Base-by-base conservation (phyloP, 2,113 vertebrate species). In the Plotosus lineatus region DNA sequence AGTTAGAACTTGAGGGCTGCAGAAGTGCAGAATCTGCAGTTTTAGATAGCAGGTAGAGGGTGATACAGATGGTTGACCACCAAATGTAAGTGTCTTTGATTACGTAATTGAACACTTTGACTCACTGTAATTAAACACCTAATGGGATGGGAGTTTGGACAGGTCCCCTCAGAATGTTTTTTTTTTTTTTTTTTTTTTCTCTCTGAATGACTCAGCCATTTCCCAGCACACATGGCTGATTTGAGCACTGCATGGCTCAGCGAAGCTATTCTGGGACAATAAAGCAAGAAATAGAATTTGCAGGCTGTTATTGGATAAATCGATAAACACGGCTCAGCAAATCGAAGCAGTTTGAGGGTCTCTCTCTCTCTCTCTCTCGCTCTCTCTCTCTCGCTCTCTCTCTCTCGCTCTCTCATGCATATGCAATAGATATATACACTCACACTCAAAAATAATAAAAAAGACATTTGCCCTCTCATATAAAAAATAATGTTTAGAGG, bases 101-200 rank as follows among this genome's bases (percentile, higher is more conserved):
- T 92, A 87, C 77, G 84, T 90, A 91, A 92, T 93, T 90, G 93
- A 93, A 92, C 90, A 92, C 89, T 89, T 89, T 90, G 86, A 91
- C 92, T 92, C 87, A 80, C 84, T 87, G 85, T 90, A 91, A 93
- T 91, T 90, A 90, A 92, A 90, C 89, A 90, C 86, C 87, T 90
- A 92, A 91, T 91, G 88, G 86, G 85, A 89, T 81, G 87, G 84
- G 87, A 90, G 81, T 84, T 85, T 50, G 68, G 82, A 85, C 85
- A 60, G 23, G 69, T 90, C 90, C 87, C 89, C 46, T 86, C 79
- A 86, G 90, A 89, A 82, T 60, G n/a, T n/a, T n/a, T n/a, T n/a
- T n/a, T n/a, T n/a, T n/a, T n/a, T n/a, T n/a, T n/a, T n/a, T n/a
- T n/a, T n/a, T n/a, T n/a, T n/a, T n/a, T 68, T 79, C 48, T 84